Base-by-base conservation (phyloP, 2,797 vertebrate genomes). In the Crocodylus rhombifer region DNA sequence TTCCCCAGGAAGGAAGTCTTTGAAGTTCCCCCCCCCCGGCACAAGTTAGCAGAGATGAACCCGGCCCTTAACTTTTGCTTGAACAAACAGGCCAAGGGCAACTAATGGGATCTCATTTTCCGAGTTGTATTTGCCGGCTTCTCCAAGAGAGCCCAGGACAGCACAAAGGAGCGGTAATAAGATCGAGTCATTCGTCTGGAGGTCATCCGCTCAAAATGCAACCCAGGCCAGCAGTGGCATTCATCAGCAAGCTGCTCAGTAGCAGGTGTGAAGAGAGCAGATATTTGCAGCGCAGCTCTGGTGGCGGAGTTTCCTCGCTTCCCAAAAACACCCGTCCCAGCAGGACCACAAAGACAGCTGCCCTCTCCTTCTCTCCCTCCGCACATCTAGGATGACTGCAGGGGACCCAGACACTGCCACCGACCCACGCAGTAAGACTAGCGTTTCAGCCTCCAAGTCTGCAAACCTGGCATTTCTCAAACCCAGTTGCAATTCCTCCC, bases 1-100 rank as follows among this genome's bases (percentile, higher is more conserved):
- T 95, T 96, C 94, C 94, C 94, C 92, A 93, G 95, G 93, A 94
- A 96, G 94, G 93, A 96, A 96, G 2, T 77, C n/a, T 94, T 90
- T 84, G 84, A 13, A 1, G 0, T 56, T 78, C 84, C 77, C 82
- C 86, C 86, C 78, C 88, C 42, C 42, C 3, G 42, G 42, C 42
- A 51, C 17, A 10, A 63, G 10, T 18, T 42, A 1, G 0, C 76
- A 77, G 17, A 71, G 61, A 11, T 71, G 55, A 87, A 13, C 65
- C 62, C 14, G 42, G 25, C 73, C 77, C 23, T 61, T 87, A 0
- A 42, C 64, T n/a, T 55, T 81, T 85, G 67, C 61, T 42, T 55
- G 86, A 25, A 2, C 0, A 63, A 75, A 57, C 5, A 58, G 62
- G 36, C 20, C 69, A 28, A 36, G 3, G 16, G 74, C 69, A 51